Percentiles rank a stretch among this genome's conserved stretches.
phyloP scores from a whole-genome alignment of 2,888 invertebrate species.

The Ligdia adustata region DNA sequence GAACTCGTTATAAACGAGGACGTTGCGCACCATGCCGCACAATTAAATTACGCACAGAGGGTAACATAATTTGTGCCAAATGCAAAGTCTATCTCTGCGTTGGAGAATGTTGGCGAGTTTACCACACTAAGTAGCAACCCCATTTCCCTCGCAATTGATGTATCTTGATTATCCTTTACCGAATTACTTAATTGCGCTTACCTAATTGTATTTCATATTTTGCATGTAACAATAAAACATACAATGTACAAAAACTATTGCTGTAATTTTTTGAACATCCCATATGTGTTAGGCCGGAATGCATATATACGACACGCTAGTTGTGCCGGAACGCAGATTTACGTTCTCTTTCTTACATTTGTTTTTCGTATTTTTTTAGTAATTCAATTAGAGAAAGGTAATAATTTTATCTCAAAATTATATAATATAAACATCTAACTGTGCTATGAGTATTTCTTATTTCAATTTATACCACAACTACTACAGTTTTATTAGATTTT shows the following conservation, averaged over 20 bases:
- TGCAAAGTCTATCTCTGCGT: constrained; percentile 1
- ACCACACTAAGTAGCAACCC: constrained; percentile 1
- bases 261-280: background rate
- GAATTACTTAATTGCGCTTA: background rate
- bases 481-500: constrained; percentile 1
- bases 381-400: constrained; percentile 1
- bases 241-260: background rate
- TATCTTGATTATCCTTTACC: background rate
- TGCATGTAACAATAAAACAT: background rate
- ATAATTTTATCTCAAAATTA: constrained; percentile 1
- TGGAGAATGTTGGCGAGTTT: constrained; percentile 2
- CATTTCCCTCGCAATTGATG: background rate
- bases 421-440: constrained; percentile 1
- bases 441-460: constrained; percentile 3
- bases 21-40: background rate
- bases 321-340: constrained; percentile 3
- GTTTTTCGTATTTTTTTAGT: constrained; percentile 2
- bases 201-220: background rate
- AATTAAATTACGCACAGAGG: background rate
- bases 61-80: background rate
- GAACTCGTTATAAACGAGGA: background rate
- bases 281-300: constrained; percentile 1
- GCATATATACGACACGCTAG: constrained; percentile 3
- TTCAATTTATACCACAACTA: constrained; percentile 3
- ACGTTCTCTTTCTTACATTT: constrained; percentile 3